These are phyloP conservation scores for Diaphora mendica DNA, from an alignment of 2,888 invertebrate species.

Conservation along the genomic window DNA sequence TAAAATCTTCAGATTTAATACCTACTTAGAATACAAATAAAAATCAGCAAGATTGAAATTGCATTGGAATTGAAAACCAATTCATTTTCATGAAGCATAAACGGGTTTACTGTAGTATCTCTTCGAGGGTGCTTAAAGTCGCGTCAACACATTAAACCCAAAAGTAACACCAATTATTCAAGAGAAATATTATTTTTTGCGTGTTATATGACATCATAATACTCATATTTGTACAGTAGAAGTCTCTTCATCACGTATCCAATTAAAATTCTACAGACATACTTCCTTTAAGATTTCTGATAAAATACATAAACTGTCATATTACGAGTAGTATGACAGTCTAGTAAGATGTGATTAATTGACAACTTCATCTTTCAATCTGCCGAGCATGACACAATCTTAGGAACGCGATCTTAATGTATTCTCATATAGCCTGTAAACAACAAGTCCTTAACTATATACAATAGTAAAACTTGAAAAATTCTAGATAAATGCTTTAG, in stretches of 20 bases:
- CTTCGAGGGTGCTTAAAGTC: background rate
- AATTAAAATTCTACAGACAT: slow-evolving; percentile 10
- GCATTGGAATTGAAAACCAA: too few relatives aligned
- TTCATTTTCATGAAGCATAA: background rate
- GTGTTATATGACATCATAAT: background rate
- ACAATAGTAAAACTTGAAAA: too few relatives aligned
- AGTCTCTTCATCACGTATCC: background rate
- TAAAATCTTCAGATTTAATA: background rate
- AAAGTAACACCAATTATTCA: too few relatives aligned
- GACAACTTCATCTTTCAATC: slow-evolving; percentile 3
- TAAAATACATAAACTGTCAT: slow-evolving; percentile 10
- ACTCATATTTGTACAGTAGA: background rate
- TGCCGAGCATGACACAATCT: background rate
- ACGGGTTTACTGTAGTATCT: background rate
- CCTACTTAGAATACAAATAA: background rate
- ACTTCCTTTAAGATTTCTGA: slow-evolving; percentile 12
- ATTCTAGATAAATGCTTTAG: too few relatives aligned
- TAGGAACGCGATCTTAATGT: slow-evolving; percentile 5
- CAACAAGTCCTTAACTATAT: too few relatives aligned
- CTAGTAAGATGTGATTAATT: slow-evolving; percentile 12
- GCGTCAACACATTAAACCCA: background rate
- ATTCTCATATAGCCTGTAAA: background rate
- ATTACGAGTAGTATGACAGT: slow-evolving; percentile 8
- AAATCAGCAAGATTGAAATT: background rate
- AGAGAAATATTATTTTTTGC: background rate